A percentile compares a stretch with the other conserved stretches of the same genome.
phyloP scores from a whole-genome alignment of 1,140 invertebrate species.

The Microplitis demolitor region DNA sequence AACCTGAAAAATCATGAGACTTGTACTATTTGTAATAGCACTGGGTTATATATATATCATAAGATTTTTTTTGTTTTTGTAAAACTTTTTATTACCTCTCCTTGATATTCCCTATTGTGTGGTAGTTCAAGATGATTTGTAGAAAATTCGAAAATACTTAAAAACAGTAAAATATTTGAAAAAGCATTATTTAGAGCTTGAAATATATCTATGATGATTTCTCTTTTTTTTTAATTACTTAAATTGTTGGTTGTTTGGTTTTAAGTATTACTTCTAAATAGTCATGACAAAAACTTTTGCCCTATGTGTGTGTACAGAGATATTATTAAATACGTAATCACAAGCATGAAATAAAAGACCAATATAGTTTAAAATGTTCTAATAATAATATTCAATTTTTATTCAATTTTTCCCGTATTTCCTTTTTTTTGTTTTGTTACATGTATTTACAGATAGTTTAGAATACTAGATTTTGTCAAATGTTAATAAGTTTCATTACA shows the following conservation, averaged over 20 bases:
- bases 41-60: not conserved
- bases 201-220: too few relatives aligned
- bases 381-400: slow-evolving; percentile 11
- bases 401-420: not conserved
- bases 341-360: slow-evolving; percentile 48
- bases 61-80: too few relatives aligned
- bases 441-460: not conserved
- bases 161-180: too few relatives aligned
- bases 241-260: too few relatives aligned
- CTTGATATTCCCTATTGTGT: too few relatives aligned
- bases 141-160: not conserved
- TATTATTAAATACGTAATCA: slow-evolving; percentile 26
- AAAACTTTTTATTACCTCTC: too few relatives aligned
- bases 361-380: slow-evolving; percentile 16
- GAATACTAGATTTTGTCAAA: not conserved
- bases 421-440: not conserved
- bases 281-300: too few relatives aligned
- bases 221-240: too few relatives aligned
- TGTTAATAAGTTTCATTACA: not conserved
- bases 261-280: too few relatives aligned
- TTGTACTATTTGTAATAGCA: slow-evolving; percentile 34
- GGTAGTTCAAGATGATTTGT: not conserved
- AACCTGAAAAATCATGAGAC: slow-evolving; percentile 33
- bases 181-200: too few relatives aligned
- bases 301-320: too few relatives aligned